These are phyloP conservation scores for Dryoscopus gambensis DNA, from an alignment of 2,113 vertebrate genomes.

Conservation along the genomic window DNA sequence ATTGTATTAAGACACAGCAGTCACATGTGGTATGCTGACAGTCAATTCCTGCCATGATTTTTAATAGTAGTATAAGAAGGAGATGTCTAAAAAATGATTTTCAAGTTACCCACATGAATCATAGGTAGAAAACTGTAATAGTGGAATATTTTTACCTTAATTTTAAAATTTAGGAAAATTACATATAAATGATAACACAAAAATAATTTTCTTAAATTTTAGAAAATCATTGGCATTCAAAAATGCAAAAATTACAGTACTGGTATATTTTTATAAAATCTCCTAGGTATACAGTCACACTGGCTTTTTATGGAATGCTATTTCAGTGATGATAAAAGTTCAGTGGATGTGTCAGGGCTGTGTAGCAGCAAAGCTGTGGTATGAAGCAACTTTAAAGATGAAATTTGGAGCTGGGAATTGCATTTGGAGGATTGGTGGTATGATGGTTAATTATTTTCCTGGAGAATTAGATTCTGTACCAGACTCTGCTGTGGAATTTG, in stretches of 20 bases:
- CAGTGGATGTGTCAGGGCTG: not conserved
- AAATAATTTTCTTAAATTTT: not conserved
- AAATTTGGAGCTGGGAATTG: not conserved
- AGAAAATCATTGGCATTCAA: not conserved
- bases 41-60: not conserved
- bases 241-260: not conserved
- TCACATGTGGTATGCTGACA: not conserved
- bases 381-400: not conserved
- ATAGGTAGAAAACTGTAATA: not conserved
- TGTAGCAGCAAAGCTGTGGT: not conserved
- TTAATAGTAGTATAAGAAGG: not conserved
- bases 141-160: not conserved
- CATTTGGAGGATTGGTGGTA: not conserved
- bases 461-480: not conserved
- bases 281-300: not conserved
- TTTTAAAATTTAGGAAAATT: not conserved
- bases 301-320: not conserved
- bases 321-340: not conserved
- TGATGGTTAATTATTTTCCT: not conserved
- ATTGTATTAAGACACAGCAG: not conserved
- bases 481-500: not conserved
- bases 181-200: not conserved
- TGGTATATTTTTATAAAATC: not conserved
- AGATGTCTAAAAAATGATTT: not conserved
- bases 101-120: not conserved